phyloP scores from a whole-genome alignment of 2,113 vertebrate genomes.

The Myotis lucifugus region DNA sequence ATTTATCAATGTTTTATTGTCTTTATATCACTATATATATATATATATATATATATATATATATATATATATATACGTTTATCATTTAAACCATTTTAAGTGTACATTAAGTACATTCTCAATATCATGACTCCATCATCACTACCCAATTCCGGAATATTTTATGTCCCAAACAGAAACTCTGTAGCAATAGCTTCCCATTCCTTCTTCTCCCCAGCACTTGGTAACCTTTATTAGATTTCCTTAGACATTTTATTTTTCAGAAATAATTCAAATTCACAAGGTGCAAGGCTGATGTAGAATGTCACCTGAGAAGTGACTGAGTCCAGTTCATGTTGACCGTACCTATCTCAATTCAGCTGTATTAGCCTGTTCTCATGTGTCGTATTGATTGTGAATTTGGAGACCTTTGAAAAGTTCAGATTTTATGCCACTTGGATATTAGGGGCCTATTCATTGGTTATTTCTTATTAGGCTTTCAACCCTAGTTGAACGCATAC shows the following conservation, averaged over 20 bases:
- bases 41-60: background rate
- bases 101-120: background rate
- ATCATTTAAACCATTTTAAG: background rate
- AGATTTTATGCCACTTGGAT: background rate
- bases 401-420: background rate
- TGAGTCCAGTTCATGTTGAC: background rate
- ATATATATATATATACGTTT: background rate
- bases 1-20: background rate
- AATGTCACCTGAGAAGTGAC: background rate
- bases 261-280: background rate
- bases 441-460: background rate
- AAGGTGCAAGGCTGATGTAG: background rate
- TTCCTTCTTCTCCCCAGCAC: background rate
- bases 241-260: background rate
- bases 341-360: background rate
- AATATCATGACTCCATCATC: background rate
- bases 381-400: background rate
- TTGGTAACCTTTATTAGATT: background rate
- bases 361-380: background rate
- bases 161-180: background rate
- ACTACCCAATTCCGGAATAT: background rate
- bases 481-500: background rate
- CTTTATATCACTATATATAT: background rate
- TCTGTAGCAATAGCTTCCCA: background rate
- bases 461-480: background rate